Evolutionary conservation across 2,888 invertebrate genomes (phyloP).

Genomic region (Noctua pronuba): DNA sequence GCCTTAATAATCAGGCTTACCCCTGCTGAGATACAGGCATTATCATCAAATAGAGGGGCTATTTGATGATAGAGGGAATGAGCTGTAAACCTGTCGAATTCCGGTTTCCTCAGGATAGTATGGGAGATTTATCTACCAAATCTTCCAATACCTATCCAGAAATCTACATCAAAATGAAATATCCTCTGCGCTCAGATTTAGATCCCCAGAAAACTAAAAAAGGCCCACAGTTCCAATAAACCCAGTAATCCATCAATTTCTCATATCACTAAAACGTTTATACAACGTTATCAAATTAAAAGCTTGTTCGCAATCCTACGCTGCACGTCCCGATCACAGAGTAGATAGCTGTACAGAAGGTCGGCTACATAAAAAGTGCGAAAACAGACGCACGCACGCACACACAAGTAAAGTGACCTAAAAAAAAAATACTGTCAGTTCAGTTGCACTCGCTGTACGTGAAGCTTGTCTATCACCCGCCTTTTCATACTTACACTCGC

Average conservation of each 20-base stretch:
- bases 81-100: no score
- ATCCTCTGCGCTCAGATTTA: background rate
- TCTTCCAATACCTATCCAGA: background rate
- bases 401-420: no score
- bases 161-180: background rate
- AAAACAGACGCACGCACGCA: background rate
- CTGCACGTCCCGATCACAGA: background rate
- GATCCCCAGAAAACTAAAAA: conserved; percentile 10
- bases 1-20: no score
- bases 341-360: conserved; percentile 12
- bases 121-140: background rate
- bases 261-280: conserved; percentile 56
- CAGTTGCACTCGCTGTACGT: no score
- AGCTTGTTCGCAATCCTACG: conserved; percentile 61
- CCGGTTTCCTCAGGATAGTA: background rate
- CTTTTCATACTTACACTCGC: no score
- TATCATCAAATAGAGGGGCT: no score
- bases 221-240: conserved; percentile 33
- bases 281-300: conserved; percentile 66
- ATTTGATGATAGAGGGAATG: background rate
- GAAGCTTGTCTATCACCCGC: background rate
- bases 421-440: no score
- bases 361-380: fast-evolving
- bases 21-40: no score
- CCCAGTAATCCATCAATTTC: conserved; percentile 66